These are phyloP conservation scores for Miltochrista miniata DNA, from an alignment of 2,888 invertebrate genomes.

Conservation along the genomic window DNA sequence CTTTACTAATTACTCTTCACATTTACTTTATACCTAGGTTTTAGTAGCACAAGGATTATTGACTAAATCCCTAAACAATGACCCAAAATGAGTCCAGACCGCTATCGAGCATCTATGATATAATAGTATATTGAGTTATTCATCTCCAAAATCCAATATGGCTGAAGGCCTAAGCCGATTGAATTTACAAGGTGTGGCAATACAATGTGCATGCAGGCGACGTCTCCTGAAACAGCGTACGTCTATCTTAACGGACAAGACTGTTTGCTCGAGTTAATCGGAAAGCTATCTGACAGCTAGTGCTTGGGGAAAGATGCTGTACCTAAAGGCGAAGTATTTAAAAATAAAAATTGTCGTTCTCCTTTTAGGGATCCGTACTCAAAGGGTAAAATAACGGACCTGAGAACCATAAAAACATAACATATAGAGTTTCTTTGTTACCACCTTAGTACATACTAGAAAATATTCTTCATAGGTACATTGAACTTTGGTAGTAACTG, in stretches of 20 bases:
- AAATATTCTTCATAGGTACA: too few relatives aligned
- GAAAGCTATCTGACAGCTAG: background rate
- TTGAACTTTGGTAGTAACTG: too few relatives aligned
- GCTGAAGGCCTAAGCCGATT: conserved; percentile 29
- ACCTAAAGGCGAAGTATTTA: background rate
- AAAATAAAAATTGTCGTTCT: background rate
- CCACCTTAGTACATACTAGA: too few relatives aligned
- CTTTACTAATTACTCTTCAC: too few relatives aligned
- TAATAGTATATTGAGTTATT: conserved; percentile 15
- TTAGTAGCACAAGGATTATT: background rate
- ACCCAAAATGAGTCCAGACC: background rate
- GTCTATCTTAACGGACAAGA: conserved; percentile 1
- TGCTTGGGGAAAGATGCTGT: background rate
- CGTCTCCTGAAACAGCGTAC: background rate
- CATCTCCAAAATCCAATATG: conserved; percentile 30
- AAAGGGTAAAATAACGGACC: too few relatives aligned
- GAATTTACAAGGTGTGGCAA: conserved; percentile 14
- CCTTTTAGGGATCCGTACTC: too few relatives aligned
- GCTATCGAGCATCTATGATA: background rate
- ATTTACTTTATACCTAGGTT: too few relatives aligned
- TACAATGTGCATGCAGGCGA: conserved; percentile 9
- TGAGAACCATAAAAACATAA: too few relatives aligned
- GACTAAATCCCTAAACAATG: background rate
- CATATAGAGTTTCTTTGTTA: too few relatives aligned
- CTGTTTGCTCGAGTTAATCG: background rate